phyloP scores from a whole-genome alignment of 2,797 vertebrate genomes.

The Anas acuta region DNA sequence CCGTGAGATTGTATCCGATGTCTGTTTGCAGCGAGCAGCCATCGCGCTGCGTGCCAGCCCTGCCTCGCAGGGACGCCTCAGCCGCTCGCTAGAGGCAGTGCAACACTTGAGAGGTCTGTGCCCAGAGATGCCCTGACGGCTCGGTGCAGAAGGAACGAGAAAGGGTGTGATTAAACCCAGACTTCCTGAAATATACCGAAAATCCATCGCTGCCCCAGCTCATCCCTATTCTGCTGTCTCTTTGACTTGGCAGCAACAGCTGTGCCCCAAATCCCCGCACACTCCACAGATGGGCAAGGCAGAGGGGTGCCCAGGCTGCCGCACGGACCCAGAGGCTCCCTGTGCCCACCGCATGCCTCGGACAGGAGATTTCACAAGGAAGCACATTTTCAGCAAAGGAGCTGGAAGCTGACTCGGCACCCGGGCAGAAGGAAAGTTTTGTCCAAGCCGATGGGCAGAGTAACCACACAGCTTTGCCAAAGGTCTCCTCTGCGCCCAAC shows the following conservation, averaged over 20 bases:
- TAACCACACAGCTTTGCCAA: not conserved
- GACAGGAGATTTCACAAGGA: not conserved
- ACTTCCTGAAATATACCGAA: not conserved
- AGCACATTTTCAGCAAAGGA: not conserved
- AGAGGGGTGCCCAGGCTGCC: not conserved
- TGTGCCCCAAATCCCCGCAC: not conserved
- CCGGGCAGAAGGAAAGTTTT: not conserved
- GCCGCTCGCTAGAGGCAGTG: not conserved
- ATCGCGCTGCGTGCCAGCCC: accelerated
- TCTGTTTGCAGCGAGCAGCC: not conserved
- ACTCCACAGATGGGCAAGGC: not conserved
- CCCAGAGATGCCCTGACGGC: not conserved
- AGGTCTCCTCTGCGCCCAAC: not conserved
- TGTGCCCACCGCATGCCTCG: not conserved
- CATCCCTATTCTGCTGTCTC: not conserved
- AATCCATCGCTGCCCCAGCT: not conserved
- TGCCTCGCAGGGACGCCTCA: accelerated
- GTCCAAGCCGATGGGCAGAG: not conserved
- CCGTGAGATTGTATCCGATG: slow-evolving; percentile 20
- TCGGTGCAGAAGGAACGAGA: not conserved
- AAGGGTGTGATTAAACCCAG: not conserved
- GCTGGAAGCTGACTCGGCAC: not conserved
- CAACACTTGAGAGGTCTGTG: not conserved
- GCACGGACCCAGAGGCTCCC: accelerated
- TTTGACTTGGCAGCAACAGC: not conserved